These are phyloP conservation scores for Anabacerthia variegaticeps DNA, from an alignment of 2,797 vertebrate genomes.

Conservation along the genomic window DNA sequence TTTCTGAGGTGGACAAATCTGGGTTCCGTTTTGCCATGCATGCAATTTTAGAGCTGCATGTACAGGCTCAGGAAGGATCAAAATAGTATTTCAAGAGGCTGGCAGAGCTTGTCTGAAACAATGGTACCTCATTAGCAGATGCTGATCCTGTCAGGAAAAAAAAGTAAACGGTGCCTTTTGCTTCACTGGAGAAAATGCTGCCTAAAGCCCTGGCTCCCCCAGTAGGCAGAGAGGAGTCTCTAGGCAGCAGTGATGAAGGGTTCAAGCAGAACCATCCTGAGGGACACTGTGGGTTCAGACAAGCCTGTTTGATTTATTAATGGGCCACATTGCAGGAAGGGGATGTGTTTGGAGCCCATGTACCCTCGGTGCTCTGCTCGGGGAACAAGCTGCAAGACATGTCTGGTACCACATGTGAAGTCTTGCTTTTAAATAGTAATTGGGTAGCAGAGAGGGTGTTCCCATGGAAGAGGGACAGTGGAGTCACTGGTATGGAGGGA, in stretches of 20 bases:
- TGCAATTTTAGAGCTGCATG: background rate
- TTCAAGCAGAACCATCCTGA: background rate
- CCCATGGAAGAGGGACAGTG: background rate
- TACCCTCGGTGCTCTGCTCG: fast-evolving
- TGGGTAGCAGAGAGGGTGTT: background rate
- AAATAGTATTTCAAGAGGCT: background rate
- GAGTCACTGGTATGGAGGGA: background rate
- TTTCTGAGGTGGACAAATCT: background rate
- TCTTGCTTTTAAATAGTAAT: background rate
- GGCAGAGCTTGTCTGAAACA: background rate
- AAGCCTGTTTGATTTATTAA: background rate
- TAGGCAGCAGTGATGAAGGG: background rate
- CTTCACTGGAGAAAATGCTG: background rate
- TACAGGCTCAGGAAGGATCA: background rate
- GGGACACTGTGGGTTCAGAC: background rate
- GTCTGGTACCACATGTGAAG: background rate
- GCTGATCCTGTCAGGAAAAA: background rate
- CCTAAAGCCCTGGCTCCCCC: background rate
- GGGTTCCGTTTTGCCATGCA: background rate
- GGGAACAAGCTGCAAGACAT: background rate
- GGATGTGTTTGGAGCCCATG: background rate
- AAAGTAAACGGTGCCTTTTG: background rate
- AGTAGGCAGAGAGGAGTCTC: background rate
- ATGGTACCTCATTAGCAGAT: background rate
- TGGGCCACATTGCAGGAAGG: background rate